Base-by-base conservation (phyloP, 2,888 invertebrate genomes). In the Alentia gelatinosa region DNA sequence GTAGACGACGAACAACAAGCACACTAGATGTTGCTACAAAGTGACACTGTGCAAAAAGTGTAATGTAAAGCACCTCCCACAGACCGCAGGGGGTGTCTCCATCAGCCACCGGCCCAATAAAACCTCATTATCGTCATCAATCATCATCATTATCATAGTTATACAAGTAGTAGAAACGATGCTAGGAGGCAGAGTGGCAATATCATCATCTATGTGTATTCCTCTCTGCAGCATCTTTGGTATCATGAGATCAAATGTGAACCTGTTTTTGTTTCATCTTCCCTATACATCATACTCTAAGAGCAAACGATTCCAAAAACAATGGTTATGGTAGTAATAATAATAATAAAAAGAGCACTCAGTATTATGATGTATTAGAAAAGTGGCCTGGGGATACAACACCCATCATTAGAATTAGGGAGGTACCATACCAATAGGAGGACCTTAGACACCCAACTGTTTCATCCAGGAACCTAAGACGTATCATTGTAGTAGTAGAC, bases 231-330 rank as follows among this genome's bases (percentile, higher is more conserved):
- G 91, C 75, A 83, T 91, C 91, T 89, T 91, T 91, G 91, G 91
- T 89, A 91, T 75, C 33, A 47, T 91, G 91, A 91, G 91, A 91
- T 91, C 91, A 91, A 47, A 74, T 74, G 86, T 84, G 86, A 56
- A 89, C 39, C 89, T 23, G 30, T 39, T 63, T 19, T 33, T 35
- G 47, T 42, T 9, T n/a, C n/a, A 63, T 12, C 63, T n/a, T n/a
- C n/a, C n/a, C 68, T 68, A 79, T 19, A 79, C 79, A 86, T 47
- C 47, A 30, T 47, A 86, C n/a, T 23, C 86, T 86, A 86, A 86
- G 42, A 26, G 47, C 50, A 26, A 83, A 86, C 50, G 33, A 47
- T 83, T 40, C 33, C 15, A 40, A 83, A 37, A 35, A 56, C 26
- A 79, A 35, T 39, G 39, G 12, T 35, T 33, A 79, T 79, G 39